These are phyloP conservation scores for Cotesia glomerata DNA, from an alignment of 1,140 invertebrate genomes.

Conservation along the genomic window DNA sequence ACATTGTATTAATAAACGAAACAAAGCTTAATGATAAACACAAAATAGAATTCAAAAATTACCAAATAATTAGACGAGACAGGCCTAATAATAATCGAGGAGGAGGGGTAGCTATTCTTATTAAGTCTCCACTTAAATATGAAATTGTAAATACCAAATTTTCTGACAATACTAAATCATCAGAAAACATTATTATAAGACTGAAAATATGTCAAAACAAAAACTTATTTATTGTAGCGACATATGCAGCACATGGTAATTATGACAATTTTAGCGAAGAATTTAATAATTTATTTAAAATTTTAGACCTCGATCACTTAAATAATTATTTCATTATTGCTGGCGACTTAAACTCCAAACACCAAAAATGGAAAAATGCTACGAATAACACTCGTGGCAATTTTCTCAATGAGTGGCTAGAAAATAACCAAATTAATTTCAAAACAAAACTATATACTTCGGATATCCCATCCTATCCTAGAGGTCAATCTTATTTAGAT, in stretches of 20 bases:
- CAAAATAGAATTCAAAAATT: too few species aligned
- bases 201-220: too few species aligned
- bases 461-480: conserved; percentile 26
- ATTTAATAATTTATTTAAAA: conserved; percentile 30
- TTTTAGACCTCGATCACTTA: conserved; percentile 14
- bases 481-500: conserved; percentile 29
- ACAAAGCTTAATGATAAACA: conserved; percentile 10
- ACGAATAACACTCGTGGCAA: conserved; percentile 22
- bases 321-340: conserved; percentile 37
- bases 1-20: not conserved
- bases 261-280: conserved; percentile 8
- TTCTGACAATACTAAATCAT: too few species aligned
- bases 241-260: too few species aligned
- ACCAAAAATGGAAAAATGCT: conserved; percentile 27
- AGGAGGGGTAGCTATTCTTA: too few species aligned
- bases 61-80: too few species aligned
- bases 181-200: too few species aligned
- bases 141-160: too few species aligned
- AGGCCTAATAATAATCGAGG: too few species aligned
- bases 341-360: conserved; percentile 38
- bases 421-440: conserved; percentile 19
- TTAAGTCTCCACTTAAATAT: too few species aligned
- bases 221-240: too few species aligned
- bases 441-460: conserved; percentile 30
- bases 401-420: conserved; percentile 28